Base-by-base conservation (phyloP, 2,797 vertebrate species). In the Malacoraja senta region DNA sequence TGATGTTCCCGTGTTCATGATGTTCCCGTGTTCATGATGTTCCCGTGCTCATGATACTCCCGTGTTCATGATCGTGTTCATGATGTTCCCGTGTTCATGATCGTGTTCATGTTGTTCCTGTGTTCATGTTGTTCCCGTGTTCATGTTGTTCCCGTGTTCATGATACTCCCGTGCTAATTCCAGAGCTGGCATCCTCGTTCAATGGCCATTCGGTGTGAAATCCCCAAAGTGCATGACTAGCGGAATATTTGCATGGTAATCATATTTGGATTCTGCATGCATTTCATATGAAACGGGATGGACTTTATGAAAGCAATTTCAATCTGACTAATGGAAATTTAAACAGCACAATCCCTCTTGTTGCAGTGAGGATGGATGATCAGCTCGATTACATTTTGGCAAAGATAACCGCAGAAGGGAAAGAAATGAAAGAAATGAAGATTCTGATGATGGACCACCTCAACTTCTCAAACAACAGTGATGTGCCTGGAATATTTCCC, bases 401-500 rank as follows among this genome's bases (percentile, higher is more conserved):
- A 94, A 96, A 95, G 94, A 94, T 97, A 80, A 80, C 94, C n/a
- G 94, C 94, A 21, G 96, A 96, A 94, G 95, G 94, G 94, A 95
- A 95, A 93, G 95, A 94, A 93, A 96, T 96, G 94, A 96, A 96
- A 38, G 96, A 96, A 96, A 95, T 96, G 65, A 96, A 96, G 93
- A 95, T 71, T 91, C 94, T 96, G 93, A 95, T 96, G 80, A 93
- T 96, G 86, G 94, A 95, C 71, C 94, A 93, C 91, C 94, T 96
- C 86, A 95, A 95, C 94, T 95, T 95, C 29, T 94, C 96, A 68
- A 88, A 92, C 21, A 44, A 72, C 26, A 76, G 63, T 68, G 8
- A 68, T 8, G 12, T 76, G 58, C 1, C 24, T 58, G 71, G 65
- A 74, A n/a, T 72, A 74, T 17, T 38, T n/a, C 26, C 26, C 7